Percentiles rank a stretch among this genome's conserved stretches.
Evolutionary conservation across 2,797 vertebrate genomes (phyloP).

Genomic region (Sebastes melanostomus): DNA sequence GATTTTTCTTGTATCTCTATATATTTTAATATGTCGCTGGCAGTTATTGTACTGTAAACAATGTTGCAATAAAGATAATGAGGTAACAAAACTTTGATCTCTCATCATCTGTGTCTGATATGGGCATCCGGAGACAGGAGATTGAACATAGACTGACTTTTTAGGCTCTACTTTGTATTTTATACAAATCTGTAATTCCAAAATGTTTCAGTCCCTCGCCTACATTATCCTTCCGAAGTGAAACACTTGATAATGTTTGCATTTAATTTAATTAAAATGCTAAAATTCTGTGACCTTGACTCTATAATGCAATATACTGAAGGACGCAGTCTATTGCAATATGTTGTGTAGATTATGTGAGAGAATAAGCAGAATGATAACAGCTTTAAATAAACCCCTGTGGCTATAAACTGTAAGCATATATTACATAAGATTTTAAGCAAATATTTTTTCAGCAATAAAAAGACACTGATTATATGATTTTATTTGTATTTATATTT

Average conservation of each 20-base stretch:
- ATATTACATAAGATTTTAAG: neutral
- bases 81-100: slow-evolving; percentile 52
- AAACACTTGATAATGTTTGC: neutral
- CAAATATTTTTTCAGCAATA: neutral
- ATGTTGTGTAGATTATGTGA: neutral
- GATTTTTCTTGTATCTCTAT: slow-evolving; percentile 83
- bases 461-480: neutral
- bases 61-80: slow-evolving; percentile 85
- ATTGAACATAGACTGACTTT: neutral
- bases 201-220: neutral
- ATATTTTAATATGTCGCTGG: slow-evolving; percentile 84
- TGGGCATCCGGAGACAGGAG: neutral
- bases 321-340: neutral
- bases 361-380: neutral
- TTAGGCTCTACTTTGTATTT: neutral
- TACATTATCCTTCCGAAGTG: neutral
- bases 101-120: neutral
- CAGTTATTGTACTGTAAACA: slow-evolving; percentile 84
- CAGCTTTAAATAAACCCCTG: neutral
- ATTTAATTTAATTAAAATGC: neutral
- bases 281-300: neutral
- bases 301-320: neutral
- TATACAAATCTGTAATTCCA: neutral
- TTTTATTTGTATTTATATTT: neutral
- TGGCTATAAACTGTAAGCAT: neutral